Conservation (phyloP, 2,888 invertebrate genomes). For the Congeria kusceri region DNA sequence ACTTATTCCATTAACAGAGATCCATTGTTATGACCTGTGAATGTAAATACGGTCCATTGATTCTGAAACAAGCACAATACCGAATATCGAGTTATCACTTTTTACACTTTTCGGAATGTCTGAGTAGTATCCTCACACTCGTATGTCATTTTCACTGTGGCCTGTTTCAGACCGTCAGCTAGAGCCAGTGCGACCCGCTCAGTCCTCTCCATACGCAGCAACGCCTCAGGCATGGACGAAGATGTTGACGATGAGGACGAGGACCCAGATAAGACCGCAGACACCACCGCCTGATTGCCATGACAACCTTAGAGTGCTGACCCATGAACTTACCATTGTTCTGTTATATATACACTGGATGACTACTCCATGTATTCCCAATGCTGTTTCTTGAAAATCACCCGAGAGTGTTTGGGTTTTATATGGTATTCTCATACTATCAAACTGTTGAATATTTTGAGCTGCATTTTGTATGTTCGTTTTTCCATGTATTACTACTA, state of each 20-base stretch:
- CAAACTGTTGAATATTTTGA: not conserved
- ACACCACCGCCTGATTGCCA: constrained; percentile 61
- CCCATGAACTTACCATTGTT: not conserved
- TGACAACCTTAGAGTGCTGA: constrained; percentile 19
- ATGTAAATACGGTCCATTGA: too few relatives aligned
- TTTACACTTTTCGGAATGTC: too few relatives aligned
- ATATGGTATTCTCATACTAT: constrained; percentile 5
- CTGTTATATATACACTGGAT: not conserved
- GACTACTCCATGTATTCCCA: constrained; percentile 1
- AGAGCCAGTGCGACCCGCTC: constrained; percentile 61
- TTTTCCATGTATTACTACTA: too few relatives aligned
- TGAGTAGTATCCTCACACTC: too few relatives aligned
- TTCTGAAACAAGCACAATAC: too few relatives aligned
- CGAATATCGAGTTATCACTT: too few relatives aligned
- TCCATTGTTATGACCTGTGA: too few relatives aligned
- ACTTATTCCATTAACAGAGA: too few relatives aligned
- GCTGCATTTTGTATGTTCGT: too few relatives aligned
- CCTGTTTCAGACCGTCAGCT: constrained; percentile 68
- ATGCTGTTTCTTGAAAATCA: not conserved
- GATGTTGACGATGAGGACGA: constrained; percentile 65
- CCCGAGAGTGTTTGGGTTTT: not conserved
- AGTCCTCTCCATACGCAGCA: constrained; percentile 58
- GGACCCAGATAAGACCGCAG: constrained; percentile 57
- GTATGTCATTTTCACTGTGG: too few relatives aligned
- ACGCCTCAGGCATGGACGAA: constrained; percentile 46